A percentile compares a stretch with the other conserved stretches of the same genome.
phyloP scores from a whole-genome alignment of 2,113 vertebrate species.

The Toxotes jaculatrix region DNA sequence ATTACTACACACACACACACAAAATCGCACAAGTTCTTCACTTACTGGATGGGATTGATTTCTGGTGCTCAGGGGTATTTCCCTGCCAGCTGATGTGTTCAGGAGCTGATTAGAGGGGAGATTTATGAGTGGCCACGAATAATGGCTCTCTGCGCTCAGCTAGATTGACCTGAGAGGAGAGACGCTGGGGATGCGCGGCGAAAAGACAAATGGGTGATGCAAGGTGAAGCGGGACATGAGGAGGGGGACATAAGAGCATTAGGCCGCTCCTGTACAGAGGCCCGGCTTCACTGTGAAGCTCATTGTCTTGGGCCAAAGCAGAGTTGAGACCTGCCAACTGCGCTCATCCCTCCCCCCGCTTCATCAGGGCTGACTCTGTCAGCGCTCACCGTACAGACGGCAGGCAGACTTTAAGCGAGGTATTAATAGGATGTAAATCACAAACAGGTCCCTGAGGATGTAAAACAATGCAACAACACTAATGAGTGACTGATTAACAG shows the following conservation, averaged over 20 bases:
- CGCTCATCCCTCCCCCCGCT: conserved; percentile 10
- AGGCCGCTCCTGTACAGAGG: conserved; percentile 34
- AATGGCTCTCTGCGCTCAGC: conserved; percentile 41
- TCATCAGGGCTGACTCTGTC: conserved; percentile 21
- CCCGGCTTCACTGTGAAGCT: conserved; percentile 39
- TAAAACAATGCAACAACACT: conserved; percentile 39
- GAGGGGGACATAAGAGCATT: conserved; percentile 52
- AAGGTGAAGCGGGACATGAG: conserved; percentile 39
- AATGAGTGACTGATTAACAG: conserved; percentile 69
- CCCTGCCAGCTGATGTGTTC: conserved; percentile 31
- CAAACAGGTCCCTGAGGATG: conserved; percentile 47
- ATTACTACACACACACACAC: conserved; percentile 20
- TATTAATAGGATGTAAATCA: conserved; percentile 48
- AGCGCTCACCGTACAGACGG: background rate
- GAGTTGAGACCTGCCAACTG: conserved; percentile 62
- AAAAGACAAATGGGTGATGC: conserved; percentile 52
- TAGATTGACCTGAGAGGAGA: conserved; percentile 42
- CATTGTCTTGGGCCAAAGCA: conserved; percentile 41
- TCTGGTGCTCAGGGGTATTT: conserved; percentile 12
- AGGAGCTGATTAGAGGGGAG: conserved; percentile 60
- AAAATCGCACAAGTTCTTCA: conserved; percentile 32
- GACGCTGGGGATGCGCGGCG: background rate
- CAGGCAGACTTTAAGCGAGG: conserved; percentile 5
- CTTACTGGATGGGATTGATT: conserved; percentile 67
- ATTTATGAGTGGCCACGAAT: conserved; percentile 57